These are phyloP conservation scores for Heliconius erato DNA, from an alignment of 2,888 invertebrate genomes.

Conservation along the genomic window DNA sequence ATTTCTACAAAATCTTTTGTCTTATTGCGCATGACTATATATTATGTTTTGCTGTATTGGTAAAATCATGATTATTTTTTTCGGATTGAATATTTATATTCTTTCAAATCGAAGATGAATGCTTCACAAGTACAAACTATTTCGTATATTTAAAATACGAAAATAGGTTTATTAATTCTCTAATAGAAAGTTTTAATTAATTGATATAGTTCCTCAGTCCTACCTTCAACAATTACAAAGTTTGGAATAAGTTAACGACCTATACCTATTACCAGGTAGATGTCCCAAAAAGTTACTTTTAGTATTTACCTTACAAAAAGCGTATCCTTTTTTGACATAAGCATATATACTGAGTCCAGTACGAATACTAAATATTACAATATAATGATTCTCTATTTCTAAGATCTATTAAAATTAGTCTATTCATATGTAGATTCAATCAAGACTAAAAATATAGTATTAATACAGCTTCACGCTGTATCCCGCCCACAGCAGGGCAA, in stretches of 20 bases:
- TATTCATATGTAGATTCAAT: background rate
- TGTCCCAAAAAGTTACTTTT: background rate
- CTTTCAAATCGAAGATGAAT: background rate
- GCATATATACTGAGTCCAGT: too few species aligned
- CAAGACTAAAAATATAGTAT: background rate
- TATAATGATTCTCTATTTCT: too few species aligned
- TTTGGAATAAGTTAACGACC: background rate
- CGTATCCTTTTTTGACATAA: too few species aligned
- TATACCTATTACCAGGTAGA: background rate
- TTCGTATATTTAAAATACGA: background rate
- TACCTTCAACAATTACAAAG: background rate
- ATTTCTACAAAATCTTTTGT: background rate
- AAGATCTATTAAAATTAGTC: too few species aligned
- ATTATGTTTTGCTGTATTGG: background rate
- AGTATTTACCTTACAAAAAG: background rate
- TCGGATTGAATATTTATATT: too few species aligned
- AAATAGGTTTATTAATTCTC: background rate
- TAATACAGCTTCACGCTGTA: too few species aligned
- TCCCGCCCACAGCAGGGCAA: too few species aligned
- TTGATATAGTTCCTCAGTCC: background rate
- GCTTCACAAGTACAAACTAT: background rate
- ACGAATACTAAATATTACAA: too few species aligned
- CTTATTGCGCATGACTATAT: background rate
- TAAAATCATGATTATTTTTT: background rate
- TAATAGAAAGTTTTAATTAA: background rate